Conservation (phyloP, 2,113 vertebrate species). For the Kryptolebias marmoratus region DNA sequence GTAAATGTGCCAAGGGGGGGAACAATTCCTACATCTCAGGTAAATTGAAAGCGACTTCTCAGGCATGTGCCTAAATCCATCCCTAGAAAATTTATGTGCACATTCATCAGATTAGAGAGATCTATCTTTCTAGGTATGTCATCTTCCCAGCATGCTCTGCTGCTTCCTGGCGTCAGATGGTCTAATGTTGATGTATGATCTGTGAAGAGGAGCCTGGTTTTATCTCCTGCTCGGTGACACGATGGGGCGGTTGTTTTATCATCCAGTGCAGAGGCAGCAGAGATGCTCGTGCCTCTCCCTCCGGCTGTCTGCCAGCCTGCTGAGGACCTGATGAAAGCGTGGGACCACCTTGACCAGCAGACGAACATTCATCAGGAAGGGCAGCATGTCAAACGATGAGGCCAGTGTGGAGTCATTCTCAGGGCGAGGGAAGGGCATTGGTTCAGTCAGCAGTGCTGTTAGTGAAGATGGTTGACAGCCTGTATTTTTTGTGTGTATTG, state of each 20-base stretch:
- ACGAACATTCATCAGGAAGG: slow-evolving; percentile 69
- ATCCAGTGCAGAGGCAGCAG: slow-evolving; percentile 28
- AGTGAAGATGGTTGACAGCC: too few relatives aligned
- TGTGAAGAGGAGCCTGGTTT: slow-evolving; percentile 74
- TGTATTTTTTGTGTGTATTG: background rate
- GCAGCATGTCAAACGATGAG: slow-evolving; percentile 51
- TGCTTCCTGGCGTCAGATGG: slow-evolving; percentile 61
- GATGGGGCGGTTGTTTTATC: slow-evolving; percentile 75
- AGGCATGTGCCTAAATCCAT: slow-evolving; percentile 19
- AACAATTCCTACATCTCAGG: slow-evolving; percentile 8
- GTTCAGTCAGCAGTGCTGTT: slow-evolving; percentile 14
- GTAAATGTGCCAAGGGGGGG: background rate
- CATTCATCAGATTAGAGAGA: slow-evolving; percentile 54
- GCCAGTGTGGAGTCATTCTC: slow-evolving; percentile 48
- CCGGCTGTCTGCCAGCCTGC: slow-evolving; percentile 41
- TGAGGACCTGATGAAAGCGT: slow-evolving; percentile 74
- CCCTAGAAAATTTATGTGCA: slow-evolving; percentile 63
- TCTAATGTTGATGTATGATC: slow-evolving; percentile 79
- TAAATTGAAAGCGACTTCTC: slow-evolving; percentile 35
- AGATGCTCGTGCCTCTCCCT: slow-evolving; percentile 33
- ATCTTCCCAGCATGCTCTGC: slow-evolving; percentile 72
- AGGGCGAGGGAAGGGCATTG: slow-evolving; percentile 36
- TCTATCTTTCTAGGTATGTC: slow-evolving; percentile 67
- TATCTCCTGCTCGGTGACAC: slow-evolving; percentile 72
- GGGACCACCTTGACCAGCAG: slow-evolving; percentile 67